Conservation (phyloP, 2,888 invertebrate genomes). For the Anorthoa munda region DNA sequence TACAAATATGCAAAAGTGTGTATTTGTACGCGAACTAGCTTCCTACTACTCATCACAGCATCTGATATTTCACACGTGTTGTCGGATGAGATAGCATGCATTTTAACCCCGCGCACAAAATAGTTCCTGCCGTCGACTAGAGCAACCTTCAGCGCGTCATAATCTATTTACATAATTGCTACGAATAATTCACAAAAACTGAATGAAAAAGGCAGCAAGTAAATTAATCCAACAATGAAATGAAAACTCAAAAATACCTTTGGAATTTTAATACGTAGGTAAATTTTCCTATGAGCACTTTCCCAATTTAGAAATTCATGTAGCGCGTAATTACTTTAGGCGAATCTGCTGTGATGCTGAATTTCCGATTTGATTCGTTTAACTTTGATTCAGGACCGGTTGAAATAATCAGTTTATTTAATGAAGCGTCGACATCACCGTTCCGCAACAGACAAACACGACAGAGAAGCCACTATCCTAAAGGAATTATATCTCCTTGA, state of each 20-base stretch:
- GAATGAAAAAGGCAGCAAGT: neutral
- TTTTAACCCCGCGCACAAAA: too few relatives aligned
- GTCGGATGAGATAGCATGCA: too few relatives aligned
- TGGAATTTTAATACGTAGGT: conserved; percentile 7
- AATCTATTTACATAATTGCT: neutral
- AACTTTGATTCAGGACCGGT: conserved; percentile 15
- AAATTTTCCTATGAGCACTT: conserved; percentile 13
- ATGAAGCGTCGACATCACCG: conserved; percentile 7
- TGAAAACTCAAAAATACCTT: conserved; percentile 13
- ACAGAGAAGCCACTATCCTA: neutral
- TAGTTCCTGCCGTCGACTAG: too few relatives aligned
- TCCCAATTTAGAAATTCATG: conserved; percentile 47
- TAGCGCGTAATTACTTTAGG: conserved; percentile 50
- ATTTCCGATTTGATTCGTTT: conserved; percentile 22
- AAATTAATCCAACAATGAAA: neutral
- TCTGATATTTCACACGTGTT: too few relatives aligned
- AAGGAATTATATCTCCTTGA: neutral
- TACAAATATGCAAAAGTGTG: too few relatives aligned
- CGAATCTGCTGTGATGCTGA: conserved; percentile 15
- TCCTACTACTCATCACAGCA: too few relatives aligned
- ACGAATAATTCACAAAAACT: conserved; percentile 12
- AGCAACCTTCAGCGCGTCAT: too few relatives aligned
- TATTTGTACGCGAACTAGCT: too few relatives aligned
- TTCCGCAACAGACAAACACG: neutral
- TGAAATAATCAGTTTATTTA: conserved; percentile 24